Conservation (phyloP, 2,797 vertebrate genomes). For the Phataginus tetradactyla region DNA sequence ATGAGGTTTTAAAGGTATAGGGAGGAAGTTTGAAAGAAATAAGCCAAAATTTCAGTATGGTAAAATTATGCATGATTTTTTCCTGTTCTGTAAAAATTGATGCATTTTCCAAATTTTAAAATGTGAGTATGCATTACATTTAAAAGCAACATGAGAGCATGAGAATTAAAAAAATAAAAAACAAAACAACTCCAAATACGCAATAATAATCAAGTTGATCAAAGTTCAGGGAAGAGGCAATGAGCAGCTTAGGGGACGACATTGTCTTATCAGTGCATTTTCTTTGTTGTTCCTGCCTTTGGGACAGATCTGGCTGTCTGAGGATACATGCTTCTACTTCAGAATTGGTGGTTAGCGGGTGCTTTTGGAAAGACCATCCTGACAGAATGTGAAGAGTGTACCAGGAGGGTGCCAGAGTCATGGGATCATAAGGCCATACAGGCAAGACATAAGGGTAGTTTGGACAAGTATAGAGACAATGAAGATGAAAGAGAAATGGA, state of each 20-base stretch:
- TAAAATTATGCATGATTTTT: constrained; percentile 50
- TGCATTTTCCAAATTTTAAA: constrained; percentile 31
- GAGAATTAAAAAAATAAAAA: constrained; percentile 2
- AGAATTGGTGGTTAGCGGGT: neutral
- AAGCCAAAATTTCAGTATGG: constrained; percentile 51
- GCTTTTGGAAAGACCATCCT: neutral
- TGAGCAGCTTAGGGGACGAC: neutral
- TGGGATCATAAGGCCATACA: neutral
- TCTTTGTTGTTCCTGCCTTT: neutral
- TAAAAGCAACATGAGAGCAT: neutral
- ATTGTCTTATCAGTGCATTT: neutral
- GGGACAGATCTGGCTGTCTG: neutral
- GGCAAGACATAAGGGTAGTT: neutral
- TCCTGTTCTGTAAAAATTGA: constrained; percentile 43
- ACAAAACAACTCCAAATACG: neutral
- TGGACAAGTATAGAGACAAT: neutral
- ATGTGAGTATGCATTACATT: constrained; percentile 38
- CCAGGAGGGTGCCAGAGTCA: neutral
- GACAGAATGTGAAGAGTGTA: neutral
- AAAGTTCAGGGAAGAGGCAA: neutral
- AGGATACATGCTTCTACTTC: neutral
- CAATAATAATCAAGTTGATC: neutral
- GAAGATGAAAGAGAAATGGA: neutral
- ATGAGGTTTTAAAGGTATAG: constrained; percentile 67
- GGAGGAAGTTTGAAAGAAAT: constrained; percentile 30